These are phyloP conservation scores for Percopsis omiscomaycus DNA, from an alignment of 2,797 vertebrate genomes.

Conservation along the genomic window DNA sequence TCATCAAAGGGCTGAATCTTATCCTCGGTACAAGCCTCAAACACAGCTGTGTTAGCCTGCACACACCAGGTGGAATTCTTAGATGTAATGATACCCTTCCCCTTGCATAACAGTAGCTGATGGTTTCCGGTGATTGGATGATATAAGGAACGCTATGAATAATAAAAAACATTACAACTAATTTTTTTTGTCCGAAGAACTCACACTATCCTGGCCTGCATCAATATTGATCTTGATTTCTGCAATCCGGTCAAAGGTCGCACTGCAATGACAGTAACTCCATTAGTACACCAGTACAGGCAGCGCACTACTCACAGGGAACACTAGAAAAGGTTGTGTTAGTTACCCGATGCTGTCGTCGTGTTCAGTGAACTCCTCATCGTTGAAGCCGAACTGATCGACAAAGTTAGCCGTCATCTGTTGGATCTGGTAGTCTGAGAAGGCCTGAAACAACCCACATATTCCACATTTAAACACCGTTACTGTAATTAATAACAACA, in stretches of 20 bases:
- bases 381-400: slow-evolving; percentile 98
- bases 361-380: slow-evolving; percentile 96
- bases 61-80: slow-evolving; percentile 15
- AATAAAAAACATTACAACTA: background rate
- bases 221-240: slow-evolving; percentile 91
- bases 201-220: slow-evolving; percentile 86
- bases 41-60: slow-evolving; percentile 84
- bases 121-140: too few species aligned
- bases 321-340: background rate
- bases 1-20: slow-evolving; percentile 91
- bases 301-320: slow-evolving; percentile 6
- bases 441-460: slow-evolving; percentile 78
- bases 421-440: slow-evolving; percentile 98
- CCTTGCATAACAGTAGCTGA: background rate
- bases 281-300: background rate
- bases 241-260: slow-evolving; percentile 90
- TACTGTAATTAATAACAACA: background rate
- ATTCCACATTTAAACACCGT: slow-evolving; percentile 12
- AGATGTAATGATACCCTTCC: background rate
- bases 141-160: background rate
- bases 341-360: slow-evolving; percentile 92
- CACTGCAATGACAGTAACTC: slow-evolving; percentile 67
- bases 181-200: slow-evolving; percentile 50
- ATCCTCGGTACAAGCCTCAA: slow-evolving; percentile 90
- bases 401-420: slow-evolving; percentile 98